phyloP scores from a whole-genome alignment of 2,113 vertebrate genomes.

The Sorex araneus region DNA sequence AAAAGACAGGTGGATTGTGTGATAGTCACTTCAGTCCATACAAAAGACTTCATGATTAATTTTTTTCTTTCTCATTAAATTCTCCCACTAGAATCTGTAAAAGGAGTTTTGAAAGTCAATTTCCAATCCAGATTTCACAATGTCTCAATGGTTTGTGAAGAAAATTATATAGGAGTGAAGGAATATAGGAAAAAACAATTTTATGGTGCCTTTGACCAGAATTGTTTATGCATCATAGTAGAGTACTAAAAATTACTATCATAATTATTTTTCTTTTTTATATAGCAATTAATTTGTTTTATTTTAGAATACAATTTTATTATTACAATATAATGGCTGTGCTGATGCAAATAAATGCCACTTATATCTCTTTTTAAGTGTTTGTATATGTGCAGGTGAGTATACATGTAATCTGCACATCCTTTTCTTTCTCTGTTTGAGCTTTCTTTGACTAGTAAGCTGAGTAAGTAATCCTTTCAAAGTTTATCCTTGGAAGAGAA shows the following conservation, averaged over 20 bases:
- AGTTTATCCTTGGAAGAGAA: constrained; percentile 17
- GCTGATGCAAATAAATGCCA: neutral
- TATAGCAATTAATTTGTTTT: neutral
- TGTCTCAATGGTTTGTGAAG: neutral
- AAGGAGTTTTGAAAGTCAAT: neutral
- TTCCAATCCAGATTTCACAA: neutral
- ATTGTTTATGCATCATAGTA: neutral
- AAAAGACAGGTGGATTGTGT: neutral
- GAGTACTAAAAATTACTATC: neutral
- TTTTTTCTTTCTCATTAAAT: neutral
- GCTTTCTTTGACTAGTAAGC: no score
- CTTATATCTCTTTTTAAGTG: neutral
- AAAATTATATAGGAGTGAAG: neutral
- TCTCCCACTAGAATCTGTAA: neutral
- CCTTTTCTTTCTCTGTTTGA: neutral
- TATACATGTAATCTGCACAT: neutral
- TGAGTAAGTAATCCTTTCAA: neutral
- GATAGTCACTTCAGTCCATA: neutral
- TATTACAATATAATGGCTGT: constrained; percentile 11
- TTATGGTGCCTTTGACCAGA: neutral
- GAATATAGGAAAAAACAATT: neutral
- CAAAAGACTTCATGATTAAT: neutral
- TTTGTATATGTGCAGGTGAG: neutral
- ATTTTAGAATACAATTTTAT: constrained; percentile 33
- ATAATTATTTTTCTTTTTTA: neutral